Percentiles rank a stretch among this genome's conserved stretches.
These are phyloP conservation scores for Miopithecus talapoin DNA, from an alignment of 2,797 vertebrate genomes.

Conservation along the genomic window DNA sequence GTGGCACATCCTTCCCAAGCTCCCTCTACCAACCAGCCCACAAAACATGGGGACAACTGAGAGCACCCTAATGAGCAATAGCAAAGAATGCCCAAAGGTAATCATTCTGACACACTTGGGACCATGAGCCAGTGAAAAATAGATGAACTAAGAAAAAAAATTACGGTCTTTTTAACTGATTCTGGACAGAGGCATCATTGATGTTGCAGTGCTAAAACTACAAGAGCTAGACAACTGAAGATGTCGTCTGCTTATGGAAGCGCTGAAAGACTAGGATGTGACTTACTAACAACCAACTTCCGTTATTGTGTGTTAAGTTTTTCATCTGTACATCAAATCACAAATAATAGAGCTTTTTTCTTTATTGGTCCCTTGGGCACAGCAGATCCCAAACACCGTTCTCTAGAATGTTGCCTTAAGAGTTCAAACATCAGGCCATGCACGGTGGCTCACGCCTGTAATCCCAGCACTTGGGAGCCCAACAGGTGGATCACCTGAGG, in stretches of 20 bases:
- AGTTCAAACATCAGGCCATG: constrained; percentile 10
- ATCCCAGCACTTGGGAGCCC: too few relatives aligned
- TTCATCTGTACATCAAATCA: constrained; percentile 85
- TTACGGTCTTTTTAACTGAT: not conserved
- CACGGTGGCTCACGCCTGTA: too few relatives aligned
- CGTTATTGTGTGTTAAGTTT: constrained; percentile 84
- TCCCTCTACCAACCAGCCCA: constrained; percentile 92
- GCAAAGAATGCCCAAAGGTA: constrained; percentile 78
- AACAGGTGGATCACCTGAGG: too few relatives aligned
- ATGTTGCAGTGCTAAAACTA: not conserved
- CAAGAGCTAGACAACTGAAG: not conserved
- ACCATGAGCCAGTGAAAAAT: constrained; percentile 90
- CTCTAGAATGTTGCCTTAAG: constrained; percentile 61
- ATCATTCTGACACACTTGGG: constrained; percentile 84
- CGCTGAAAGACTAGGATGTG: constrained; percentile 45
- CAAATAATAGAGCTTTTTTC: constrained; percentile 74
- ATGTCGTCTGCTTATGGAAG: not conserved
- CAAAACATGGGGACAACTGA: constrained; percentile 92
- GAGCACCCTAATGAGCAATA: constrained; percentile 86
- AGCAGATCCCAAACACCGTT: constrained; percentile 64
- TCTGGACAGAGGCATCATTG: not conserved
- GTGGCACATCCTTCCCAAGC: constrained; percentile 93
- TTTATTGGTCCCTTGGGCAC: constrained; percentile 70
- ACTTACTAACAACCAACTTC: constrained; percentile 78
- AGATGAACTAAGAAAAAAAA: constrained; percentile 75